Base-by-base conservation (phyloP, 2,113 vertebrate species). In the Theristicus caerulescens region DNA sequence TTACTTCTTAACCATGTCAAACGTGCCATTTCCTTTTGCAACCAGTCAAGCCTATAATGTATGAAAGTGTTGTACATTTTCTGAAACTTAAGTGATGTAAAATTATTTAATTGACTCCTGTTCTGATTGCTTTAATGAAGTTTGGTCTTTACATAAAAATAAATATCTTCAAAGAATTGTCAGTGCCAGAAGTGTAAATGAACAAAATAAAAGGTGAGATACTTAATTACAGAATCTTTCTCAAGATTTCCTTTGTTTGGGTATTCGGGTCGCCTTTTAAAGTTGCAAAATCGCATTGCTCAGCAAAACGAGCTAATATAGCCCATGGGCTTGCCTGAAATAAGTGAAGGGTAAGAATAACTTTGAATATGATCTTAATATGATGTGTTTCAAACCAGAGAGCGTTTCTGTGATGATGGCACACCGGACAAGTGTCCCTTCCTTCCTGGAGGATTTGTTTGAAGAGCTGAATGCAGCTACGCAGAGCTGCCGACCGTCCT, bases 41-140 rank as follows among this genome's bases (percentile, higher is more conserved):
- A 83, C 96, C 94, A 55, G 96, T 93, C 91, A 96, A 96, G 93
- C 95, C 96, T 98, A 96, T 97, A 94, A 96, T 90, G 81, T 98
- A 97, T 97, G 97, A 96, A 97, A 97, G 96, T 97, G 97, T 90
- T 98, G 97, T 98, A 98, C 90, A 98, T 98, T 98, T 98, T 98
- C 97, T 96, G 97, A 96, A 97, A 94, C 93, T 95, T 93, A 95
- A 97, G 97, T 98, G 97, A 97, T 97, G 96, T 97, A 97, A 93
- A 97, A 94, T 97, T 98, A 98, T 96, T 96, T 96, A 89, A 95
- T 93, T 97, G 96, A 98, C 93, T 97, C 98, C 97, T 96, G 96
- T 98, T 98, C 97, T 94, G 87, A 96, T 95, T 95, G 95, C 97
- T 98, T 98, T 98, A 97, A 90, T 95, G 95, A 98, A 92, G 88